Conservation (phyloP, 92 coral and sea anemone species). For the Heliopora coerulea region DNA sequence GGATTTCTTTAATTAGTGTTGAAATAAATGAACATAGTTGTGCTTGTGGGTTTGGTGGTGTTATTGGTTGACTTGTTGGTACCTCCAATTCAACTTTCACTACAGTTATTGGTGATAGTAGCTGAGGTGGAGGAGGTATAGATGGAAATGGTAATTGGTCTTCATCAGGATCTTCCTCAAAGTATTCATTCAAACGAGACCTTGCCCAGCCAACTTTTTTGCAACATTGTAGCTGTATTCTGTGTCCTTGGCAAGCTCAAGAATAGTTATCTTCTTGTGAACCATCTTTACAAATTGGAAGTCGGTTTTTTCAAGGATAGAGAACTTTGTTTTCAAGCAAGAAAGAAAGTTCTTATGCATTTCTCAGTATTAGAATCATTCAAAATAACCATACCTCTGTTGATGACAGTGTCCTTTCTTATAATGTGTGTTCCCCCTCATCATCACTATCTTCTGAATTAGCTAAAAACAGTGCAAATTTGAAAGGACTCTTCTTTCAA, state of each 20-base stretch:
- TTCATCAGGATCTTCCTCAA: not conserved
- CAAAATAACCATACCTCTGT: no score
- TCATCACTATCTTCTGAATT: no score
- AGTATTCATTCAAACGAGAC: conserved; percentile 44
- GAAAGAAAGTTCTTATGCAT: conserved; percentile 31
- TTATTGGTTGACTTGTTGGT: not conserved
- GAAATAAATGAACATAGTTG: not conserved
- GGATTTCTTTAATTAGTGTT: conserved; percentile 22
- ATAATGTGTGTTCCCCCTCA: no score
- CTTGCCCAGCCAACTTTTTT: conserved; percentile 64
- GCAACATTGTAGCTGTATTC: conserved; percentile 56
- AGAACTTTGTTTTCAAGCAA: conserved; percentile 44
- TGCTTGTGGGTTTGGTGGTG: not conserved
- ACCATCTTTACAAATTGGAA: conserved; percentile 63
- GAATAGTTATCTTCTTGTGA: conserved; percentile 57
- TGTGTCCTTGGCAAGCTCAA: conserved; percentile 39
- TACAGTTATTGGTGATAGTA: no score
- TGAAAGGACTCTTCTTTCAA: no score
- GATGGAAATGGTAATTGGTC: conserved; percentile 3
- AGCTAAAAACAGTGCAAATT: no score
- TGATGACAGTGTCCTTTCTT: no score
- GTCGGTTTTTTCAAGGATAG: conserved; percentile 39
- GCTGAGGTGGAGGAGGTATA: not conserved
- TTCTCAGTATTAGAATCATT: no score
- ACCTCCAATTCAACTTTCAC: no score